phyloP scores from a whole-genome alignment of 2,888 invertebrate species.

The Sarcophaga rosellei region DNA sequence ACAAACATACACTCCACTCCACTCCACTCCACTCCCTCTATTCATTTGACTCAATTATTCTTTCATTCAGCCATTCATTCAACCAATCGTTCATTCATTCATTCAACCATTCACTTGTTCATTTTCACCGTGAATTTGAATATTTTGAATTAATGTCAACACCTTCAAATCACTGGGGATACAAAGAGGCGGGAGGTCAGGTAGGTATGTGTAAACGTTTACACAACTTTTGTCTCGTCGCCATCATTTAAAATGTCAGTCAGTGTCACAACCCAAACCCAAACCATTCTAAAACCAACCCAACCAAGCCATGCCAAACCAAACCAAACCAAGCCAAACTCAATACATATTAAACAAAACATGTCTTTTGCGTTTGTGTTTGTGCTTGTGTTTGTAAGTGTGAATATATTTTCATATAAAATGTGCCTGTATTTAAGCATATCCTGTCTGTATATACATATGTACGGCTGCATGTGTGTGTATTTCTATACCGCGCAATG shows the following conservation, averaged over 20 bases:
- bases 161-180: constrained; percentile 54
- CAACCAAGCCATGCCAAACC: background rate
- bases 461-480: background rate
- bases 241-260: constrained; percentile 2
- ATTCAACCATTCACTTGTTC: background rate
- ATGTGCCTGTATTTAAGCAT: background rate
- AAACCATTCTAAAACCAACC: background rate
- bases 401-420: constrained; percentile 28
- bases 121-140: constrained; percentile 54
- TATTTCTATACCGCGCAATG: constrained; percentile 47
- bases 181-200: background rate
- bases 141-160: constrained; percentile 63
- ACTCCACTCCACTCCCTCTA: background rate
- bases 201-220: background rate
- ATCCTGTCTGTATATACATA: background rate
- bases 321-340: background rate
- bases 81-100: background rate
- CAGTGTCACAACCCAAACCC: background rate
- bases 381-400: background rate
- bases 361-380: background rate
- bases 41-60: background rate
- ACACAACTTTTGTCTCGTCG: constrained; percentile 17
- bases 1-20: background rate
- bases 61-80: background rate
- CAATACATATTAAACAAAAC: constrained; percentile 21